Evolutionary conservation across 2,797 vertebrate genomes (phyloP).

Genomic region (Oceanodroma leucorhoa): DNA sequence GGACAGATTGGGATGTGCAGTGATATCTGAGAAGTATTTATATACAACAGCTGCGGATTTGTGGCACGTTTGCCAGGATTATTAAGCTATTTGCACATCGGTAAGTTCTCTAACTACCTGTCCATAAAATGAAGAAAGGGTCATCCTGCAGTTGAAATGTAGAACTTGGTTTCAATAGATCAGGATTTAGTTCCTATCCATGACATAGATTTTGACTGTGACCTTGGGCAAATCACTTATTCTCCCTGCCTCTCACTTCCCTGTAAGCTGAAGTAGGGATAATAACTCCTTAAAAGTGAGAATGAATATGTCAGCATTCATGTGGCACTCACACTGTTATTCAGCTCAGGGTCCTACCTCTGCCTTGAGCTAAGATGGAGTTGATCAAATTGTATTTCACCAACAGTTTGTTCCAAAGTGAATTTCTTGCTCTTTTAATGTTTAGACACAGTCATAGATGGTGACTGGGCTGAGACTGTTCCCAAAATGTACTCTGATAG

Average conservation of each 20-base stretch:
- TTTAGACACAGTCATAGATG: background rate
- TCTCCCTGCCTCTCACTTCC: background rate
- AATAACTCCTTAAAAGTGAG: background rate
- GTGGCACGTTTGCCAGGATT: background rate
- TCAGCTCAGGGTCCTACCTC: background rate
- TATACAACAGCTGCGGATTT: background rate
- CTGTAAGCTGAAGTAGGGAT: background rate
- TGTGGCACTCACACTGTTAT: background rate
- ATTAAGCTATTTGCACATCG: background rate
- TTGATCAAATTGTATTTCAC: background rate
- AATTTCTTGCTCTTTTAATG: background rate
- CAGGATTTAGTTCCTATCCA: background rate
- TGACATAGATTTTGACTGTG: background rate
- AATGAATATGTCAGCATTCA: background rate
- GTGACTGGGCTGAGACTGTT: background rate
- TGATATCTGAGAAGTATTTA: constrained; percentile 15
- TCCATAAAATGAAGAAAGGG: background rate
- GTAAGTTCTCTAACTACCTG: background rate
- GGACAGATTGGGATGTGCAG: background rate
- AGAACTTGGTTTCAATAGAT: background rate
- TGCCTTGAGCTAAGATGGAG: background rate
- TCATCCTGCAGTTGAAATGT: background rate
- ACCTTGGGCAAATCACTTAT: background rate
- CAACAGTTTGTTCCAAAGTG: background rate
- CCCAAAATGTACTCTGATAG: background rate